These are phyloP conservation scores for Poecilia gillii DNA, from an alignment of 2,797 vertebrate species.

Conservation along the genomic window DNA sequence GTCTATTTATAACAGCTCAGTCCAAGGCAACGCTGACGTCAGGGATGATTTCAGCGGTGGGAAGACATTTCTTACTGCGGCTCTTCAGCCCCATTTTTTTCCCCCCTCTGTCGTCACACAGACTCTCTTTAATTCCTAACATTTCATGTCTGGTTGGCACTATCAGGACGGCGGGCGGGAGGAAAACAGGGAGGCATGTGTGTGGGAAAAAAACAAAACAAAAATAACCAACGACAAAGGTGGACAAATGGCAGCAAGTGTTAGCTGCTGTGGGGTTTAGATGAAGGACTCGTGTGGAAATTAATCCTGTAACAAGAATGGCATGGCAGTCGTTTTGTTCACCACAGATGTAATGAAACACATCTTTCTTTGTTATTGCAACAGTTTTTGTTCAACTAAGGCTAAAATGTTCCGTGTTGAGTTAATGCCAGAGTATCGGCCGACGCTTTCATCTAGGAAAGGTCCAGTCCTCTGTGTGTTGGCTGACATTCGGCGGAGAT, in stretches of 20 bases:
- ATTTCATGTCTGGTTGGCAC: conserved; percentile 38
- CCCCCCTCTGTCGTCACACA: conserved; percentile 13
- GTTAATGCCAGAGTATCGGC: background rate
- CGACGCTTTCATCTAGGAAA: conserved; percentile 26
- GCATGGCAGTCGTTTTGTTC: conserved; percentile 33
- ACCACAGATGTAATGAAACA: conserved; percentile 8
- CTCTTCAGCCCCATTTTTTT: conserved; percentile 28
- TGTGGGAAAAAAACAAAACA: background rate
- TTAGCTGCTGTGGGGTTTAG: conserved; percentile 49
- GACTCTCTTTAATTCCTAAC: conserved; percentile 6
- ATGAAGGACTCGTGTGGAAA: conserved; percentile 15
- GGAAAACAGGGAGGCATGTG: conserved; percentile 19
- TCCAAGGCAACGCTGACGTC: conserved; percentile 51
- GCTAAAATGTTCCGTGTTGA: background rate
- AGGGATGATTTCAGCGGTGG: conserved; percentile 39
- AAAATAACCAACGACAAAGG: conserved; percentile 44
- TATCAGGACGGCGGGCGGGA: conserved; percentile 41
- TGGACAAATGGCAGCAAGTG: conserved; percentile 49
- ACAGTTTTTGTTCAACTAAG: conserved; percentile 37
- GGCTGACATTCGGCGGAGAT: conserved; percentile 22
- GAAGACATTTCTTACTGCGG: conserved; percentile 41
- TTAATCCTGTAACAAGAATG: conserved; percentile 27
- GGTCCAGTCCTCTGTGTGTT: conserved; percentile 2
- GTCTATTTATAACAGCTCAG: conserved; percentile 45
- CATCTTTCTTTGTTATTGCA: conserved; percentile 8